A percentile compares a stretch with the other conserved stretches of the same genome.
phyloP scores from a whole-genome alignment of 2,113 vertebrate species.

The Oreochromis tanganicae region DNA sequence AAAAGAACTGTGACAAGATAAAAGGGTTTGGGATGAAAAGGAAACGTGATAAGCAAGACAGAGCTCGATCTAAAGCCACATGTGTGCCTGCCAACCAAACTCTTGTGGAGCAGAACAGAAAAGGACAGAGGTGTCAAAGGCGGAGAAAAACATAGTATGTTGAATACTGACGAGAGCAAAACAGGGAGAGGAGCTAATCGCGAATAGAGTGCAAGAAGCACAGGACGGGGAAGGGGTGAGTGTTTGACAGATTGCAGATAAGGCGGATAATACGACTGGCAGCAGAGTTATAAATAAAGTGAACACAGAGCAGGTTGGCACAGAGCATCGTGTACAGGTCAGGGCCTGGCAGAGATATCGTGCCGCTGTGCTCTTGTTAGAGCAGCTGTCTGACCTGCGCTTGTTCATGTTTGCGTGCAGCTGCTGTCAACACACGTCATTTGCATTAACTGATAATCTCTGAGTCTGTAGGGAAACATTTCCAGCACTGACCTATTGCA shows the following conservation, averaged over 20 bases:
- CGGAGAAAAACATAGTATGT: background rate
- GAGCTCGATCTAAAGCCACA: background rate
- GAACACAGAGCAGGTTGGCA: background rate
- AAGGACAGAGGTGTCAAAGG: background rate
- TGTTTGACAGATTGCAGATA: background rate
- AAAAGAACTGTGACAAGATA: too few species aligned
- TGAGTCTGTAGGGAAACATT: background rate
- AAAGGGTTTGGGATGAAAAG: background rate
- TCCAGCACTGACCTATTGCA: background rate
- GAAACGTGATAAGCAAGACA: background rate
- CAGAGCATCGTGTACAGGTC: background rate
- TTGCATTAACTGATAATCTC: background rate
- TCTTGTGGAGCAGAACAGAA: background rate
- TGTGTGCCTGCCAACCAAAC: background rate
- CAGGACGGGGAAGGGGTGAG: background rate
- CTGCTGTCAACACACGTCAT: background rate
- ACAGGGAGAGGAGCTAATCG: background rate
- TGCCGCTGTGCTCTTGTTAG: background rate
- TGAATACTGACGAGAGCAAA: background rate
- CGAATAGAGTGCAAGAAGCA: background rate
- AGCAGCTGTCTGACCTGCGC: background rate
- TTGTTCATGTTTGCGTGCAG: background rate
- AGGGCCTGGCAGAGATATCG: background rate
- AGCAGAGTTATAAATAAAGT: conserved; percentile 3
- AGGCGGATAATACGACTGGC: background rate